These are phyloP conservation scores for Tolypeutes matacus DNA, from an alignment of 2,797 vertebrate species.

Conservation along the genomic window DNA sequence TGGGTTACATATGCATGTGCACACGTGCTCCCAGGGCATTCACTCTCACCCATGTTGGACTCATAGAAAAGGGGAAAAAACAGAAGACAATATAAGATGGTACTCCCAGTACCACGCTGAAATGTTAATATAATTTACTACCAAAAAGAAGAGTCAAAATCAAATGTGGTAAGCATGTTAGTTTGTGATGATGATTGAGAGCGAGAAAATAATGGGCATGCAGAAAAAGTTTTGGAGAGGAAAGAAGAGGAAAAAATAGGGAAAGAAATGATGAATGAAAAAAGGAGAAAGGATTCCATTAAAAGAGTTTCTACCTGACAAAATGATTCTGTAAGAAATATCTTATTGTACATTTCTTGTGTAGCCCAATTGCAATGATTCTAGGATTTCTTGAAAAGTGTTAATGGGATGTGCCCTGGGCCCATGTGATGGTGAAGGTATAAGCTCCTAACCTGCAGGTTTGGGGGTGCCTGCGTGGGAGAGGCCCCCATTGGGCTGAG, in stretches of 20 bases:
- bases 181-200: neutral
- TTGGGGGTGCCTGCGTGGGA: constrained; percentile 93
- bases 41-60: too few species aligned
- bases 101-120: neutral
- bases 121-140: neutral
- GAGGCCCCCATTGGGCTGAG: constrained; percentile 94
- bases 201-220: neutral
- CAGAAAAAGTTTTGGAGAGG: neutral
- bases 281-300: neutral
- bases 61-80: neutral
- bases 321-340: neutral
- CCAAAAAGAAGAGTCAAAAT: neutral
- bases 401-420: accelerated
- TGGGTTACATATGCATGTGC: neutral
- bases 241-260: neutral
- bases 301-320: neutral
- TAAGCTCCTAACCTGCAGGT: constrained; percentile 92
- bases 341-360: neutral
- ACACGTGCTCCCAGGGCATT: accelerated
- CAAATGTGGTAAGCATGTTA: neutral
- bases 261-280: neutral
- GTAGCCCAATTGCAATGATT: neutral
- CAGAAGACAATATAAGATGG: neutral
- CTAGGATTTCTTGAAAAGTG: neutral
- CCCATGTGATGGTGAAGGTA: neutral